Conservation (phyloP, 2,113 vertebrate genomes). For the Tenrec ecaudatus region DNA sequence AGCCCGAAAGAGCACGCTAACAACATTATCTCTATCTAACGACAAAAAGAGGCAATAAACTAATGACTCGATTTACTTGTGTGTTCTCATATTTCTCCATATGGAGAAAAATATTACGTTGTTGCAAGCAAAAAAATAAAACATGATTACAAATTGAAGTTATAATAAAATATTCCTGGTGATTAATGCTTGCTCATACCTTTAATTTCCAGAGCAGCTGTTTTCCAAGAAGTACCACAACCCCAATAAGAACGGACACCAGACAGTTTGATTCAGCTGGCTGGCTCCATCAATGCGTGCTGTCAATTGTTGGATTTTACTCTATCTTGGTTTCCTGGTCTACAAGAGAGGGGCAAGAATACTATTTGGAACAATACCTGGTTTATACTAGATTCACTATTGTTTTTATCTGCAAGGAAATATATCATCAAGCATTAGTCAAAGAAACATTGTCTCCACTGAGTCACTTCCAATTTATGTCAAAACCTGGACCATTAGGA, state of each 20-base stretch:
- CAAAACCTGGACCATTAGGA: background rate
- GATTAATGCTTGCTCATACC: background rate
- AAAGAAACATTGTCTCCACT: background rate
- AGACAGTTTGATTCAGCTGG: background rate
- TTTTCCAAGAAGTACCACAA: background rate
- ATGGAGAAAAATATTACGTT: background rate
- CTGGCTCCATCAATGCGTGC: background rate
- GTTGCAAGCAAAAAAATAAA: constrained; percentile 6
- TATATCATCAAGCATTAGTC: background rate
- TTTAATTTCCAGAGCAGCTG: background rate
- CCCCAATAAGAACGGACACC: fast-evolving
- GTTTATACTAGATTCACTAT: background rate
- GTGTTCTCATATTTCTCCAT: background rate
- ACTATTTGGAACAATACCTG: background rate
- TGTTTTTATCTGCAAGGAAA: background rate
- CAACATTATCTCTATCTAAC: background rate
- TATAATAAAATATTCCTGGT: background rate
- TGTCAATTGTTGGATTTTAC: background rate
- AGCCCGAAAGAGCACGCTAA: background rate
- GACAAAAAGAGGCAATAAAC: background rate
- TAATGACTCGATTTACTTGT: background rate
- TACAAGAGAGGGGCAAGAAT: background rate
- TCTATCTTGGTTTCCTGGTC: background rate
- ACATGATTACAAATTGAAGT: background rate
- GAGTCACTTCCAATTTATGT: background rate